Base-by-base conservation (phyloP, 2,797 vertebrate species). In the Pitangus sulphuratus region DNA sequence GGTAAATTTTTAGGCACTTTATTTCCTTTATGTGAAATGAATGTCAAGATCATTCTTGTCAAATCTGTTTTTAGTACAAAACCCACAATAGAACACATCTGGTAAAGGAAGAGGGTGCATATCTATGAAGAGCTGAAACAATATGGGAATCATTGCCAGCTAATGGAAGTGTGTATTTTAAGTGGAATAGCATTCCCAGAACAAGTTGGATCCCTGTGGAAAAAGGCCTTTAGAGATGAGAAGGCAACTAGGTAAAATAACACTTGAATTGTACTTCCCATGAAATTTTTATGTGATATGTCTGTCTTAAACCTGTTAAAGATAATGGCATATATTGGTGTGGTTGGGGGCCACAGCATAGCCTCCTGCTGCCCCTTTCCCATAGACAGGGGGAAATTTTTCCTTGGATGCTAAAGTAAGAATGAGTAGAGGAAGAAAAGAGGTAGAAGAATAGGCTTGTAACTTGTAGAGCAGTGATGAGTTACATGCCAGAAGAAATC, bases 261-360 rank as follows among this genome's bases (percentile, higher is more conserved):
- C 84, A 83, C 89, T 97, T 95, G 91, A 94, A 60, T 93, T 97
- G 88, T 94, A 57, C 95, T 97, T 96, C 69, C 87, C 87, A 96
- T 97, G 74, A 97, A 98, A 97, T 92, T 98, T 98, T 98, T 97
- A 97, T 97, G 90, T 84, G 84, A 8, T 93, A 35, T 77, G 30
- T 95, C 58, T 94, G 51, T 94, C 87, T 97, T 94, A 96, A 96
- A 95, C 91, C 94, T 91, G 90, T 87, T 95, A 77, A 97, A 93
- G 87, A 61, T 95, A 94, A 93, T 88, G 71, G 81, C 25, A 25
- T 71, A 30, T 76, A 53, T 48, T 97, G 87, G 83, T 96, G 88
- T 93, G 35, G 84, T 93, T 96, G 54, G 64, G 44, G 70, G 54
- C 44, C 35, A 26, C 47, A 60, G 40, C 42, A 87, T 62, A 89